These are phyloP conservation scores for Parnassius glacialis DNA, from an alignment of 2,888 invertebrate species.

Conservation along the genomic window DNA sequence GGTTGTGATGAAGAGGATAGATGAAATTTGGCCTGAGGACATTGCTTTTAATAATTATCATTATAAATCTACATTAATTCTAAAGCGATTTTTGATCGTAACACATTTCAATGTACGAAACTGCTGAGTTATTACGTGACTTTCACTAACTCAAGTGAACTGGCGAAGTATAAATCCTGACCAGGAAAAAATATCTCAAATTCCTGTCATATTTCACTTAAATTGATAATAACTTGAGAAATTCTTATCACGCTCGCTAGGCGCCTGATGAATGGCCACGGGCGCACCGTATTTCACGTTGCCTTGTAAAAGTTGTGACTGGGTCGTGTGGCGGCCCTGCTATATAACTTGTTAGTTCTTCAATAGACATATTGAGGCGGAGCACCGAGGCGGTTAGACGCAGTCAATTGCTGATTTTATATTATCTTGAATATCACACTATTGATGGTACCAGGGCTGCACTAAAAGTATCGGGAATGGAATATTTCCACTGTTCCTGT, in stretches of 20 bases:
- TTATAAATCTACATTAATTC: too few relatives aligned
- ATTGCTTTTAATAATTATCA: too few relatives aligned
- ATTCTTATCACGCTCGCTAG: not conserved
- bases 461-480: too few relatives aligned
- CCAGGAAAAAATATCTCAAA: not conserved
- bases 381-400: not conserved
- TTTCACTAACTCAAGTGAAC: not conserved
- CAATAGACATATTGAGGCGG: not conserved
- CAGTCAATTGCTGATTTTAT: not conserved
- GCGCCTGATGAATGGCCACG: constrained; percentile 3
- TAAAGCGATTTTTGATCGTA: not conserved
- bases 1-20: too few relatives aligned
- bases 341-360: not conserved
- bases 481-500: too few relatives aligned
- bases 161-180: not conserved
- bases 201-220: constrained; percentile 1
- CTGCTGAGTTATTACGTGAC: not conserved
- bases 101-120: not conserved
- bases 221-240: constrained; percentile 9
- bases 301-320: not conserved
- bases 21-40: too few relatives aligned
- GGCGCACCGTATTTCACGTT: not conserved
- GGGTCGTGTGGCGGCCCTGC: not conserved
- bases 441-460: too few relatives aligned
- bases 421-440: too few relatives aligned